These are phyloP conservation scores for Pholis gunnellus DNA, from an alignment of 2,113 vertebrate species.

Conservation along the genomic window DNA sequence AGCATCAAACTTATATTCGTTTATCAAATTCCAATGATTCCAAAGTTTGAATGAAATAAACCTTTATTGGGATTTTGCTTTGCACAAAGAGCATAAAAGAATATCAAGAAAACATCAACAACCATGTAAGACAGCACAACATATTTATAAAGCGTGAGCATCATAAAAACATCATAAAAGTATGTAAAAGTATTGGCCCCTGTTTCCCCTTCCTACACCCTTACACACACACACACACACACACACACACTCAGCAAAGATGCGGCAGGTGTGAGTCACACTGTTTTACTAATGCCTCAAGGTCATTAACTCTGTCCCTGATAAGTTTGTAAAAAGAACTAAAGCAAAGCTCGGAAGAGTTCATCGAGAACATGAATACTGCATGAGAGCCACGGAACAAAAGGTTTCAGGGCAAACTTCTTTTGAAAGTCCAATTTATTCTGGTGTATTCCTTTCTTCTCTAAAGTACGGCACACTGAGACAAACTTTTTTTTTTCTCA, in stretches of 20 bases:
- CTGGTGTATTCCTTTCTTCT: constrained; percentile 49
- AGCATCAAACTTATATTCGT: neutral
- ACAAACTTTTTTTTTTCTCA: constrained; percentile 65
- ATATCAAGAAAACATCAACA: too few species aligned
- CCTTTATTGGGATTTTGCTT: neutral
- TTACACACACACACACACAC: constrained; percentile 24
- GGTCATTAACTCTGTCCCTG: constrained; percentile 68
- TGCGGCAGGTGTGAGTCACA: constrained; percentile 55
- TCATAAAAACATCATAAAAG: neutral
- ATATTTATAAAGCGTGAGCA: neutral
- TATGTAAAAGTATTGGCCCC: neutral
- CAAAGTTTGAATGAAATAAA: too few species aligned
- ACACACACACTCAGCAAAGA: constrained; percentile 7
- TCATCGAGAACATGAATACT: constrained; percentile 69
- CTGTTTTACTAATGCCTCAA: constrained; percentile 62
- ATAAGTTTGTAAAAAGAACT: constrained; percentile 53
- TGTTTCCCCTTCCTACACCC: constrained; percentile 2
- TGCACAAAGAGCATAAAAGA: neutral
- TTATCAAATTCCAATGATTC: neutral
- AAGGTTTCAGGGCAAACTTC: constrained; percentile 69
- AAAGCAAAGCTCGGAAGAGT: constrained; percentile 52
- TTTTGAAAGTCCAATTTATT: constrained; percentile 65
- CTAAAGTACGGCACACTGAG: constrained; percentile 28
- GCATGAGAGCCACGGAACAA: constrained; percentile 66
- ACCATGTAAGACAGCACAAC: neutral